phyloP scores from a whole-genome alignment of 2,797 vertebrate genomes.

The Pantherophis alleghaniensis region DNA sequence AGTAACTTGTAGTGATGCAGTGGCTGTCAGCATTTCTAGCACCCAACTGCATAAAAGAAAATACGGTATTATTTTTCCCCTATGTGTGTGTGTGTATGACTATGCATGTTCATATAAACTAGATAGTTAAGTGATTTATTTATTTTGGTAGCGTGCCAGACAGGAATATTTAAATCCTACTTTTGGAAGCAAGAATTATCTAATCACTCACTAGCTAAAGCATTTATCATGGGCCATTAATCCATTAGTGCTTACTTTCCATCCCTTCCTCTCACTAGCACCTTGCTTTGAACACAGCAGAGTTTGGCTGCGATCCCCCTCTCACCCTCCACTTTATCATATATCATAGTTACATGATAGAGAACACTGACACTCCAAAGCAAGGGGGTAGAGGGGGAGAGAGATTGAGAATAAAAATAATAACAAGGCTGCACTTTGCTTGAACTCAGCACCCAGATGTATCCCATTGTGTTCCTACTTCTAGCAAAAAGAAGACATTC shows the following conservation, averaged over 20 bases:
- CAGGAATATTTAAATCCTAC: constrained; percentile 74
- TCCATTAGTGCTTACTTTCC: constrained; percentile 77
- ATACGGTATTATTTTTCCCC: constrained; percentile 9
- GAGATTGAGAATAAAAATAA: constrained; percentile 36
- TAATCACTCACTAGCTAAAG: constrained; percentile 76
- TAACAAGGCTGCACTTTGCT: constrained; percentile 73
- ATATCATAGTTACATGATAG: constrained; percentile 74
- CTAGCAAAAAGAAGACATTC: constrained; percentile 55
- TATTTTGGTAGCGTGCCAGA: constrained; percentile 73
- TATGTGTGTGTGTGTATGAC: background rate
- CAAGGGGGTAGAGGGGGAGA: background rate
- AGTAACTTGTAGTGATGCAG: constrained; percentile 47
- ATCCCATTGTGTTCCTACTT: constrained; percentile 61
- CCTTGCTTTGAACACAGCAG: constrained; percentile 73
- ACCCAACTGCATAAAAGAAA: constrained; percentile 53
- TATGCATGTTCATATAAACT: constrained; percentile 48
- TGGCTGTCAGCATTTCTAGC: constrained; percentile 56
- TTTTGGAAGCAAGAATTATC: constrained; percentile 78
- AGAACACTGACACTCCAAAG: constrained; percentile 67
- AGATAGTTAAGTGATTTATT: constrained; percentile 71
- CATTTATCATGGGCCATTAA: constrained; percentile 76
- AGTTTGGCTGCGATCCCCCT: constrained; percentile 68
- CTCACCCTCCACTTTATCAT: constrained; percentile 71
- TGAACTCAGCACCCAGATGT: constrained; percentile 76
- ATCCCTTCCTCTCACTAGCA: constrained; percentile 74